These are phyloP conservation scores for Oceanodroma tethys DNA, from an alignment of 2,113 vertebrate species.

Conservation along the genomic window DNA sequence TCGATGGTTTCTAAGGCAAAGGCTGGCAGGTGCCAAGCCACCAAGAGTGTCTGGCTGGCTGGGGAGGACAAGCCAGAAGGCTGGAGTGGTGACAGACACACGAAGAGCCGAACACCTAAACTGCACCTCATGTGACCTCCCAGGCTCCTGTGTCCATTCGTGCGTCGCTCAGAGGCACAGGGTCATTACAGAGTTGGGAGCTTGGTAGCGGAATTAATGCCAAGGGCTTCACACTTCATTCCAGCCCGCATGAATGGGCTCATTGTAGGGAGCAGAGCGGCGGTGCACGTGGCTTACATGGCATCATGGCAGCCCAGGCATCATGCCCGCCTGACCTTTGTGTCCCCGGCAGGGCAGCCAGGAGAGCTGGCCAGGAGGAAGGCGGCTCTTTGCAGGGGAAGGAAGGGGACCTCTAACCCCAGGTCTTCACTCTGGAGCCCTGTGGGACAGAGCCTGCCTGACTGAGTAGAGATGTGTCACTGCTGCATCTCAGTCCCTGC, in stretches of 20 bases:
- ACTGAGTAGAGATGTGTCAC: neutral
- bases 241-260: slow-evolving; percentile 23
- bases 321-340: neutral
- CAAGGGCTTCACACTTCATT: slow-evolving; percentile 48
- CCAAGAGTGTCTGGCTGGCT: neutral
- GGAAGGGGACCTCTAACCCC: neutral
- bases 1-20: neutral
- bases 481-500: neutral
- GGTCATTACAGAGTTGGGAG: neutral
- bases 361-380: neutral
- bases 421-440: neutral
- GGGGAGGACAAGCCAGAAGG: neutral
- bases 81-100: neutral
- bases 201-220: neutral
- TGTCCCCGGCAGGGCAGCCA: neutral
- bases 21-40: neutral
- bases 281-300: neutral
- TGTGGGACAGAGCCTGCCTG: neutral
- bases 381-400: neutral
- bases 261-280: slow-evolving; percentile 7
- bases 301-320: slow-evolving; percentile 31
- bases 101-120: neutral
- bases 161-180: neutral
- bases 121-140: neutral
- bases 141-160: neutral